Base-by-base conservation (phyloP, 2,113 vertebrate species). In the Accipiter virgatus region DNA sequence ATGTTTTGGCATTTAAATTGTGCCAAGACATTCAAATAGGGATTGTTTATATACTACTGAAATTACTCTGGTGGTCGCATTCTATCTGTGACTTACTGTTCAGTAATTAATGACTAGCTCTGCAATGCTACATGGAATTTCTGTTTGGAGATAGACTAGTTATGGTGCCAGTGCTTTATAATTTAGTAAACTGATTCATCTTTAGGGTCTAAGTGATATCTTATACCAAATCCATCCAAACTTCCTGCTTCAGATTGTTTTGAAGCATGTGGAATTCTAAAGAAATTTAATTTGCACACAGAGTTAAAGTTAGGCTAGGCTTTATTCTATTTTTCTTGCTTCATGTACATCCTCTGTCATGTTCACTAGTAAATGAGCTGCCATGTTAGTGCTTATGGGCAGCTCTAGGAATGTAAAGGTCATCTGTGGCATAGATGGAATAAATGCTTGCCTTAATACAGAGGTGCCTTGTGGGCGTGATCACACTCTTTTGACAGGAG, bases 401-500 rank as follows among this genome's bases (percentile, higher is more conserved):
- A 88, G 59, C 63, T 58, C 73, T 47, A 25, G n/a, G 73, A 56
- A 12, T 3, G 7, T 52, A 42, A 1, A 29, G 36, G 10, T 26
- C 3, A 4, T 8, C 45, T 38, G 22, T 20, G 47, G 20, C 23
- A 3, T 3, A 4, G 22, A 5, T 22, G 52, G 27, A n/a, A 21
- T 34, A 26, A 81, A 25, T 1, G 12, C 13, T 47, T 29, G 22
- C 72, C 43, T 32, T 31, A 4, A 3, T 12, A 10, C 40, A 22
- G 67, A 2, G 4, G 20, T n/a, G 43, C 62, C 17, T 15, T 4
- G 8, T 55, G 18, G 6, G 21, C 27, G 2, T 1, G 25, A 9
- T 42, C 53, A 4, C 16, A 2, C 8, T 2, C 53, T 16, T 70
- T 38, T 23, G 42, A 17, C 55, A 22, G 16, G 29, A 50, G 6